phyloP scores from a whole-genome alignment of 2,888 invertebrate species.

The Trilocha varians region DNA sequence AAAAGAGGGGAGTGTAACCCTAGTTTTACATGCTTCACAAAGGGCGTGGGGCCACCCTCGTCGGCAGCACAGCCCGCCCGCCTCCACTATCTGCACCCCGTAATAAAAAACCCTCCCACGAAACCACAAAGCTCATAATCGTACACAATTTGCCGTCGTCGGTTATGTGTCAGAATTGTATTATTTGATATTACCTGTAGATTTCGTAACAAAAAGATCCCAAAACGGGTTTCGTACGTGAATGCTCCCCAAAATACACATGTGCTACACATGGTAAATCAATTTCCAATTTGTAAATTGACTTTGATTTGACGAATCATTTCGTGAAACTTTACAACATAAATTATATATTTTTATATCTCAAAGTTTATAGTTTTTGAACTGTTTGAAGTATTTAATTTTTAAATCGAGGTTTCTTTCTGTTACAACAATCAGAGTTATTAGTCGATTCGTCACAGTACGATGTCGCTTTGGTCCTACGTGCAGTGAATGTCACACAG shows the following conservation, averaged over 20 bases:
- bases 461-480: slow-evolving; percentile 22
- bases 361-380: no score
- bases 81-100: slow-evolving; percentile 9
- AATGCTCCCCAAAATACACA: slow-evolving; percentile 34
- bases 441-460: slow-evolving; percentile 40
- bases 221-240: slow-evolving; percentile 39
- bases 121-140: slow-evolving; percentile 30
- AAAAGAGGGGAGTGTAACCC: slow-evolving; percentile 33
- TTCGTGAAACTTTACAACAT: no score
- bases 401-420: slow-evolving; percentile 18
- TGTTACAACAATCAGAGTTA: slow-evolving; percentile 33
- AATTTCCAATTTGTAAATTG: slow-evolving; percentile 26
- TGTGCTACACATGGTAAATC: slow-evolving; percentile 29
- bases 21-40: slow-evolving; percentile 40
- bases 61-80: slow-evolving; percentile 31
- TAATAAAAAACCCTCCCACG: not conserved
- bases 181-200: slow-evolving; percentile 47
- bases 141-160: slow-evolving; percentile 14
- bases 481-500: slow-evolving; percentile 57
- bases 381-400: no score
- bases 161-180: slow-evolving; percentile 32
- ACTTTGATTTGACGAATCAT: no score
- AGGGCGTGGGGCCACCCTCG: slow-evolving; percentile 48
- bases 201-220: slow-evolving; percentile 41
- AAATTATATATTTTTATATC: no score